A percentile compares a stretch with the other conserved stretches of the same genome.
These are phyloP conservation scores for Luehdorfia chinensis DNA, from an alignment of 1,140 invertebrate genomes.

Conservation along the genomic window DNA sequence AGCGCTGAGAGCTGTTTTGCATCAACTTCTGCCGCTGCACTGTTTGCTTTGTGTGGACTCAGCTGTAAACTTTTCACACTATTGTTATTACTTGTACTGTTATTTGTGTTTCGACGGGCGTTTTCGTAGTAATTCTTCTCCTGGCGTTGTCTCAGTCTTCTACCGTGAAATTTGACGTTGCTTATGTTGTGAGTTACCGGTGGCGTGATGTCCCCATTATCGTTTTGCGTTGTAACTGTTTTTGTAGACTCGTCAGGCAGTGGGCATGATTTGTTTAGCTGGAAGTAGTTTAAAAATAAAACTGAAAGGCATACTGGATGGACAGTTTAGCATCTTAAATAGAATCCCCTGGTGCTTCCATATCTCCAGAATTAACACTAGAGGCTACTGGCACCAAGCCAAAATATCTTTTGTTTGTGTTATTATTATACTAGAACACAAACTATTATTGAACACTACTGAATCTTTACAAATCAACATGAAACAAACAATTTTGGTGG, in stretches of 20 bases:
- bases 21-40: constrained; percentile 39
- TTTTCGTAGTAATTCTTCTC: constrained; percentile 78
- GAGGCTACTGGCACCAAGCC: no score
- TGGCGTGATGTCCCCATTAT: constrained; percentile 53
- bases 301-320: no score
- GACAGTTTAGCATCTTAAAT: no score
- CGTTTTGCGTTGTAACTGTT: constrained; percentile 49
- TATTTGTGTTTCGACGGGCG: constrained; percentile 59
- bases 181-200: constrained; percentile 45
- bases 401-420: no score
- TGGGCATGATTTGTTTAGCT: constrained; percentile 71
- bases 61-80: constrained; percentile 71
- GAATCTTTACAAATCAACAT: no score
- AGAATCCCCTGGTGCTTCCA: no score
- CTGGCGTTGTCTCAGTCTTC: constrained; percentile 83
- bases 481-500: no score
- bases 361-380: no score
- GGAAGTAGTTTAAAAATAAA: no score
- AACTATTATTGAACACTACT: no score
- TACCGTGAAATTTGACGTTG: constrained; percentile 81
- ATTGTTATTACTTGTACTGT: constrained; percentile 64
- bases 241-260: constrained; percentile 57
- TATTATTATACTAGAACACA: no score
- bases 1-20: constrained; percentile 80
- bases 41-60: constrained; percentile 53